These are phyloP conservation scores for Melanotaenia parkinsoni DNA, from an alignment of 2,797 vertebrate species.

Conservation along the genomic window DNA sequence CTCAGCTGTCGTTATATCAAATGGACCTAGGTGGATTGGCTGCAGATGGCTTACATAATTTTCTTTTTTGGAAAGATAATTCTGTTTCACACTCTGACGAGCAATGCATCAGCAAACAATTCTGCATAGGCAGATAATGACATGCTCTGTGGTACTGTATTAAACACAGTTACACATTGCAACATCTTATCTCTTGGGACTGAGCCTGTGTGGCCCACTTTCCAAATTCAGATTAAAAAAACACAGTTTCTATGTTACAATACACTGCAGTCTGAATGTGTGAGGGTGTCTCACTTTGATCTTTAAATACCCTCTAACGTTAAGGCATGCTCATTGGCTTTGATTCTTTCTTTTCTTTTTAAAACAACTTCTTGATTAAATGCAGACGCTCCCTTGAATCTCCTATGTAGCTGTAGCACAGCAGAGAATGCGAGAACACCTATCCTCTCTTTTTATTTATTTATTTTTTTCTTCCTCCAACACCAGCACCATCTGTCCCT, in stretches of 20 bases:
- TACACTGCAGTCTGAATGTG: conserved; percentile 69
- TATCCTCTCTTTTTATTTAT: conserved; percentile 57
- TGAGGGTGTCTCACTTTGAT: conserved; percentile 78
- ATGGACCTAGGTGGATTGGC: conserved; percentile 46
- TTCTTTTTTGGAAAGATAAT: conserved; percentile 48
- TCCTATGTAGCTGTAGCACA: conserved; percentile 55
- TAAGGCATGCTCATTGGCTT: conserved; percentile 79
- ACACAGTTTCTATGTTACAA: conserved; percentile 62
- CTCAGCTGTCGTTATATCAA: conserved; percentile 58
- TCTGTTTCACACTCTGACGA: conserved; percentile 51
- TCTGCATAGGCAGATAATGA: conserved; percentile 63
- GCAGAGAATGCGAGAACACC: conserved; percentile 77
- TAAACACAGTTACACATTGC: conserved; percentile 47
- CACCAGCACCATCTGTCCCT: conserved; percentile 85
- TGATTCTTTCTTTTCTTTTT: conserved; percentile 61
- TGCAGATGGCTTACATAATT: conserved; percentile 62
- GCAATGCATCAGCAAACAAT: conserved; percentile 42
- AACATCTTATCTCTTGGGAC: conserved; percentile 55
- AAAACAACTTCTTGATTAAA: conserved; percentile 62
- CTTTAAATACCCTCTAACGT: conserved; percentile 87
- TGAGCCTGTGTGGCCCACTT: conserved; percentile 48
- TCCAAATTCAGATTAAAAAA: conserved; percentile 54
- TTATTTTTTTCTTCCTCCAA: conserved; percentile 59
- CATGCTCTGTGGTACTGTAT: conserved; percentile 56
- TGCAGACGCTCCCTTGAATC: conserved; percentile 82